Evolutionary conservation across 2,797 vertebrate genomes (phyloP).

Genomic region (Hydrocynus forskahlii): DNA sequence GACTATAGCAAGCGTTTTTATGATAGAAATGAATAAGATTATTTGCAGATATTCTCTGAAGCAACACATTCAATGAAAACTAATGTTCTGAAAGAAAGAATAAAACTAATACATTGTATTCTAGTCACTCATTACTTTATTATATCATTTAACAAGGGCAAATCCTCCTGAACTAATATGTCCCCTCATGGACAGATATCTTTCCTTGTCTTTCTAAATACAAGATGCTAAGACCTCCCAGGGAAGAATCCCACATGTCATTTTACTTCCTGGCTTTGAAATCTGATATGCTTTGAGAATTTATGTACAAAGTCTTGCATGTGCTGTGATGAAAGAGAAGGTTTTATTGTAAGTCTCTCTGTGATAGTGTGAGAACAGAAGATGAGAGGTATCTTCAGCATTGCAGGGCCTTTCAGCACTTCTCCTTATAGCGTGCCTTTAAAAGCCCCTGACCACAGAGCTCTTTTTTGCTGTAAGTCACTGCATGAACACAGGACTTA

Average conservation of each 20-base stretch:
- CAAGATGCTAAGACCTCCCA: constrained; percentile 58
- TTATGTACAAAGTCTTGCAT: constrained; percentile 97
- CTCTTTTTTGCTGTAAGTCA: constrained; percentile 76
- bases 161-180: constrained; percentile 36
- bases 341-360: constrained; percentile 88
- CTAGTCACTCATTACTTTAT: too few relatives aligned
- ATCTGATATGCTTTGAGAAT: constrained; percentile 99
- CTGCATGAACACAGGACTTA: constrained; percentile 68
- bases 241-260: constrained; percentile 72
- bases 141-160: background rate
- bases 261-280: constrained; percentile 89
- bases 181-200: constrained; percentile 38
- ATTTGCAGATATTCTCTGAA: constrained; percentile 41
- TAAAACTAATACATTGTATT: too few relatives aligned
- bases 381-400: constrained; percentile 62
- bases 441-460: constrained; percentile 74
- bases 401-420: constrained; percentile 73
- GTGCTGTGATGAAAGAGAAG: constrained; percentile 91
- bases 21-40: constrained; percentile 39
- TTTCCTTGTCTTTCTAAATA: constrained; percentile 49
- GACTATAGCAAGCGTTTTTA: constrained; percentile 48
- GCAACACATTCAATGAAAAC: constrained; percentile 19
- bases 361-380: constrained; percentile 70
- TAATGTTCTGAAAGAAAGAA: too few relatives aligned
- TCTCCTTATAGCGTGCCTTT: constrained; percentile 74